phyloP scores from a whole-genome alignment of 2,797 vertebrate genomes.

The Gymnopithys bicolor region DNA sequence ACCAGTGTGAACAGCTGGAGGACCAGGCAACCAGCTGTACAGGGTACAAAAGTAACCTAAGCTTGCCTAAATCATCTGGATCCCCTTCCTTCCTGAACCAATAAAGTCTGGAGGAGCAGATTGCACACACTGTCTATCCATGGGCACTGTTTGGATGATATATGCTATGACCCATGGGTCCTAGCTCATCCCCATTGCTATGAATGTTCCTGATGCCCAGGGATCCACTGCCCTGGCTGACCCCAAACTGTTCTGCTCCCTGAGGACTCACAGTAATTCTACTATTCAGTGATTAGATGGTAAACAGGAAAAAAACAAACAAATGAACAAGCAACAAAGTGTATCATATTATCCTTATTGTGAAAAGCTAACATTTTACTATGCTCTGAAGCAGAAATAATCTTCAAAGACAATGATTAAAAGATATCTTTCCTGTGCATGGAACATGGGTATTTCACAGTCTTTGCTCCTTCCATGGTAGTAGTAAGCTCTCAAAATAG shows the following conservation, averaged over 20 bases:
- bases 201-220: neutral
- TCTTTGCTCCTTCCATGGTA: neutral
- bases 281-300: neutral
- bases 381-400: neutral
- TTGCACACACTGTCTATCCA: rapidly evolving
- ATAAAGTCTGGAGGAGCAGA: neutral
- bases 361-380: neutral
- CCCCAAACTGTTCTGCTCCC: neutral
- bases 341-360: neutral
- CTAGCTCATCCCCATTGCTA: rapidly evolving
- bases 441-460: neutral
- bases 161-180: rapidly evolving
- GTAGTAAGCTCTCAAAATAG: neutral
- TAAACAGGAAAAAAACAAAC: neutral
- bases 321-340: neutral
- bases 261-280: neutral
- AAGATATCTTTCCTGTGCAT: neutral
- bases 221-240: neutral
- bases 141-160: neutral
- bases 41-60: neutral
- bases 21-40: neutral
- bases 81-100: neutral
- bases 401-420: neutral
- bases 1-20: neutral
- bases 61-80: neutral